phyloP scores from a whole-genome alignment of 92 coral and sea anemone species.

The Hydrozoanthus gracilis region DNA sequence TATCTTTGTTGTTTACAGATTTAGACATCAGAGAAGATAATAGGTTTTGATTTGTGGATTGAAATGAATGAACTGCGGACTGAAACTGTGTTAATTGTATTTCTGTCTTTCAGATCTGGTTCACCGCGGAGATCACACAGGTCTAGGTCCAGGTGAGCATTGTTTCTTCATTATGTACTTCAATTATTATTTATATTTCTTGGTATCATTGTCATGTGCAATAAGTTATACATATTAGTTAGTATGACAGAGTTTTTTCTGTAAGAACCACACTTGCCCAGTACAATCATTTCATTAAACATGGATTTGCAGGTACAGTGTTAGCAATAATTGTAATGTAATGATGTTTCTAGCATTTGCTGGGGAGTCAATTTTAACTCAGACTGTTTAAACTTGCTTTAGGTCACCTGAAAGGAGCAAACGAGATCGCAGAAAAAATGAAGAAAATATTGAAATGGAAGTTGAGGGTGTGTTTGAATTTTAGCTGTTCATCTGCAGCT shows the following conservation, averaged over 20 bases:
- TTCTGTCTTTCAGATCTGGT: background rate
- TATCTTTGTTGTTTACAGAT: too few relatives aligned
- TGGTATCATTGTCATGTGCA: background rate
- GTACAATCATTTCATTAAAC: too few relatives aligned
- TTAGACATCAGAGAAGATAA: background rate
- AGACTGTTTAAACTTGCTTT: background rate
- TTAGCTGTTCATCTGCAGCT: background rate
- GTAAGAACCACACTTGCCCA: too few relatives aligned
- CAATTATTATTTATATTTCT: background rate
- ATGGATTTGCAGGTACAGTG: too few relatives aligned
- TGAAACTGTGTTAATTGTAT: background rate
- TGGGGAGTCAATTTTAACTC: too few relatives aligned
- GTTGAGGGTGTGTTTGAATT: constrained; percentile 40
- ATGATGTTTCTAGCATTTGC: too few relatives aligned
- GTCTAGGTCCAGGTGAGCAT: constrained; percentile 62
- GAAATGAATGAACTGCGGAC: too few relatives aligned
- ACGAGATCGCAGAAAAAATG: constrained; percentile 16
- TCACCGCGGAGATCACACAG: constrained; percentile 59
- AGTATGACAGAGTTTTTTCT: too few relatives aligned
- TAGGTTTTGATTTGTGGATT: background rate
- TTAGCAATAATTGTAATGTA: too few relatives aligned
- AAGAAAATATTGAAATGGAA: constrained; percentile 17
- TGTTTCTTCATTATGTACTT: background rate
- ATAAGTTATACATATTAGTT: background rate
- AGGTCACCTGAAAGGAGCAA: constrained; percentile 67